Conservation (phyloP, 2,797 vertebrate genomes). For the Paratrypauchen microcephalus region DNA sequence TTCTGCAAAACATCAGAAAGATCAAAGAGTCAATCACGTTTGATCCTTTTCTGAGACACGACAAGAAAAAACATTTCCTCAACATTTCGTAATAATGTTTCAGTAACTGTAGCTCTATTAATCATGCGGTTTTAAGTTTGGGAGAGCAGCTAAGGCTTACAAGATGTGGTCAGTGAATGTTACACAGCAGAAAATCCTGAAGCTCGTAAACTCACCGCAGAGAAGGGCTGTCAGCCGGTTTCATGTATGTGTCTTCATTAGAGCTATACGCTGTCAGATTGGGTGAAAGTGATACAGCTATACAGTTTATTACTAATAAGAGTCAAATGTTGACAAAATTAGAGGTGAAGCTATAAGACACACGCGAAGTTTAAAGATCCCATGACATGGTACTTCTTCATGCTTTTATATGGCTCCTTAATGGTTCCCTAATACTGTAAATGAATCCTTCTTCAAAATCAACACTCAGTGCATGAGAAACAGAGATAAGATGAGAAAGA, state of each 20-base stretch:
- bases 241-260: constrained; percentile 15
- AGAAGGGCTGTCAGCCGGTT: constrained; percentile 12
- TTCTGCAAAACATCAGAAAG: constrained; percentile 59
- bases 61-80: constrained; percentile 65
- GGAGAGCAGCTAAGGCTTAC: constrained; percentile 30
- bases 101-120: constrained; percentile 56
- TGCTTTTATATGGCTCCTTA: no score
- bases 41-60: constrained; percentile 53
- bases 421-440: no score
- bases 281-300: neutral
- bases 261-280: neutral
- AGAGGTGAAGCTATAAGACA: neutral
- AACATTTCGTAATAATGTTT: constrained; percentile 44
- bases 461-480: no score
- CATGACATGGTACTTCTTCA: no score
- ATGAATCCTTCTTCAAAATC: no score
- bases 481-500: no score
- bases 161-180: constrained; percentile 40
- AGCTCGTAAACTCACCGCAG: constrained; percentile 44
- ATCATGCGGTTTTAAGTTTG: constrained; percentile 50
- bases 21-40: constrained; percentile 63
- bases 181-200: constrained; percentile 31
- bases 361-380: neutral
- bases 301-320: neutral
- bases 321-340: constrained; percentile 1